Conservation (phyloP, 2,888 invertebrate genomes). For the Diarsia rubi region DNA sequence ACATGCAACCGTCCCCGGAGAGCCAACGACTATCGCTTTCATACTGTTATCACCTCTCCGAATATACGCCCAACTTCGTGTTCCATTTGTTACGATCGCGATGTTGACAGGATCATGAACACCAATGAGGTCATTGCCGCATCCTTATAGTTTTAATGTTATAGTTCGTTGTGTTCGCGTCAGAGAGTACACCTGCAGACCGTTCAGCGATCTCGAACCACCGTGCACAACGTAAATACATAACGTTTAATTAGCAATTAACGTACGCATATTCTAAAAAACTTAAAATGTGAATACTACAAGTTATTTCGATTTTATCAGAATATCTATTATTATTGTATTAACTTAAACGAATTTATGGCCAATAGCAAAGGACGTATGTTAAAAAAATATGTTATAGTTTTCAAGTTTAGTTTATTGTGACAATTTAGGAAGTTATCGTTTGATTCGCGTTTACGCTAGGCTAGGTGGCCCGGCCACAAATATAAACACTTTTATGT, state of each 20-base stretch:
- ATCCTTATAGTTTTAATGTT: slow-evolving; percentile 46
- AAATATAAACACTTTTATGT: slow-evolving; percentile 77
- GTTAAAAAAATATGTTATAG: slow-evolving; percentile 85
- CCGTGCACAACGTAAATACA: slow-evolving; percentile 85
- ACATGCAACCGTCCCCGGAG: slow-evolving; percentile 87
- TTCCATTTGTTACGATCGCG: slow-evolving; percentile 64
- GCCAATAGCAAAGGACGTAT: slow-evolving; percentile 78
- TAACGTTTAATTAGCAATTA: slow-evolving; percentile 80
- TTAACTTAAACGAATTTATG: slow-evolving; percentile 89
- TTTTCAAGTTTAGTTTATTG: slow-evolving; percentile 87
- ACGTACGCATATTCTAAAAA: slow-evolving; percentile 90
- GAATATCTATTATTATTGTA: slow-evolving; percentile 88
- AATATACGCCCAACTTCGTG: slow-evolving; percentile 83
- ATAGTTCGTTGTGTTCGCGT: slow-evolving; percentile 54
- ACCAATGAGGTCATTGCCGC: slow-evolving; percentile 59
- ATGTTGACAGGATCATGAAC: slow-evolving; percentile 60
- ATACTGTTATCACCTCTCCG: slow-evolving; percentile 85
- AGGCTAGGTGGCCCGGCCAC: slow-evolving; percentile 89
- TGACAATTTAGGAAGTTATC: slow-evolving; percentile 87
- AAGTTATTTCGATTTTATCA: slow-evolving; percentile 89
- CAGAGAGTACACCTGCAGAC: slow-evolving; percentile 41
- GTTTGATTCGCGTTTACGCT: slow-evolving; percentile 88
- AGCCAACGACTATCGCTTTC: slow-evolving; percentile 77
- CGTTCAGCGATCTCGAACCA: slow-evolving; percentile 84
- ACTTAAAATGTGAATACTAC: slow-evolving; percentile 89